Base-by-base conservation (phyloP, 2,113 vertebrate species). In the Chloroceryle aenea region DNA sequence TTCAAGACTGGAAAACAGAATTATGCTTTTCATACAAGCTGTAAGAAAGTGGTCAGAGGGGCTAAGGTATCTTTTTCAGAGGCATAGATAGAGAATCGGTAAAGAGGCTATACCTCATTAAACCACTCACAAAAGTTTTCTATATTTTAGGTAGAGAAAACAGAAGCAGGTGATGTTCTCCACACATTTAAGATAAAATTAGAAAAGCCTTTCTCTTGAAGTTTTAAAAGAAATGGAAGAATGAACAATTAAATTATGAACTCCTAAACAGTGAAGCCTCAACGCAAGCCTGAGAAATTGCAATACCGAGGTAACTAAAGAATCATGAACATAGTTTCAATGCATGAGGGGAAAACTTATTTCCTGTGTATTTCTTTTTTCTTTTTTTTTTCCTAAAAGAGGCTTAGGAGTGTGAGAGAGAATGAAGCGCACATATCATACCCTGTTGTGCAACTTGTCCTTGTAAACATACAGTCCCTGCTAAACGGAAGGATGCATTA, bases 351-450 rank as follows among this genome's bases (percentile, higher is more conserved):
- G 58, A 83, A 34, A 25, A 34, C 40, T 67, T 32, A 32, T 47
- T 85, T 87, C 23, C 18, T 88, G 7, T 22, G 32, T 20, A 5
- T 9, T 42, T 19, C 19, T 45, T 67, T 55, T 72, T 9, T 71
- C 50, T 45, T 45, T 45, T 67, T 55, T 72, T 9, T 71, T 55
- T 63, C 7, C 71, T 53, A 32, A 22, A 87, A 75, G 14, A 66
- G 0, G 2, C 27, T 62, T 36, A 26, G 2, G 4, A 64, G 15
- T 50, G 48, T 66, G 30, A 86, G 15, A 77, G 30, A 86, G 15
- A 77, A 47, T 6, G 3, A 89, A 84, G 71, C 0, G 0, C 34
- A 86, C n/a, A 63, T 22, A 11, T 9, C 12, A 55, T 6, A 79
- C 4, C 2, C 20, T 58, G 15, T 52, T 21, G 45, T 2, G 2